phyloP scores from a whole-genome alignment of 2,113 vertebrate genomes.

The Tragelaphus strepsiceros region DNA sequence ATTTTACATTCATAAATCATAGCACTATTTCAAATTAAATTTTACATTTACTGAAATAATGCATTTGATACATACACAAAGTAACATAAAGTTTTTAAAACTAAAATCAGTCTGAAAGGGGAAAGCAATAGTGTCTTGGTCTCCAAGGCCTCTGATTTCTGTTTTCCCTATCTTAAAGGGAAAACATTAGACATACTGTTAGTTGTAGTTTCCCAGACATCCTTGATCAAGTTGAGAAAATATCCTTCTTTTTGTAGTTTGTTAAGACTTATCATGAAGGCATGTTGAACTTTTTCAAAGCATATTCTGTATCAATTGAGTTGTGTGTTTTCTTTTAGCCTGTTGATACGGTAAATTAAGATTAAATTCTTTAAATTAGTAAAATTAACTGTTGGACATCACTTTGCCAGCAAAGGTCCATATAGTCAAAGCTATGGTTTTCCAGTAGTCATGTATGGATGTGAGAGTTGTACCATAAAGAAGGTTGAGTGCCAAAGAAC shows the following conservation, averaged over 20 bases:
- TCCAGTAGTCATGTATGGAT: not conserved
- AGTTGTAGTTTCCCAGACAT: not conserved
- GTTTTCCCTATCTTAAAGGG: not conserved
- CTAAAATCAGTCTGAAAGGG: not conserved
- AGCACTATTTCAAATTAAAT: not conserved
- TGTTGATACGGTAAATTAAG: not conserved
- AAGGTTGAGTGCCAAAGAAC: not conserved
- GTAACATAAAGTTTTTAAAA: not conserved
- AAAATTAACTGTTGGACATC: not conserved
- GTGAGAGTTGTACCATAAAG: not conserved
- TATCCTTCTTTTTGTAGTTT: not conserved
- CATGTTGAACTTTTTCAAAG: not conserved
- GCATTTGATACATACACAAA: not conserved
- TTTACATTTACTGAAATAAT: not conserved
- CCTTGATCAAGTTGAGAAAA: not conserved
- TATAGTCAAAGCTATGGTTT: not conserved
- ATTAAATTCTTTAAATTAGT: not conserved
- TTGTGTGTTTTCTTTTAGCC: not conserved
- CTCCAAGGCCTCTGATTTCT: accelerated
- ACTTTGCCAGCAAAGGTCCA: not conserved
- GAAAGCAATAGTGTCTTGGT: not conserved
- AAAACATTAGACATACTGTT: not conserved
- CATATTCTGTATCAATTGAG: not conserved
- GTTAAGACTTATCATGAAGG: not conserved
- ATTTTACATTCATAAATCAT: not conserved